Evolutionary conservation across 2,113 vertebrate genomes (phyloP).

Genomic region (Caranx ignobilis): DNA sequence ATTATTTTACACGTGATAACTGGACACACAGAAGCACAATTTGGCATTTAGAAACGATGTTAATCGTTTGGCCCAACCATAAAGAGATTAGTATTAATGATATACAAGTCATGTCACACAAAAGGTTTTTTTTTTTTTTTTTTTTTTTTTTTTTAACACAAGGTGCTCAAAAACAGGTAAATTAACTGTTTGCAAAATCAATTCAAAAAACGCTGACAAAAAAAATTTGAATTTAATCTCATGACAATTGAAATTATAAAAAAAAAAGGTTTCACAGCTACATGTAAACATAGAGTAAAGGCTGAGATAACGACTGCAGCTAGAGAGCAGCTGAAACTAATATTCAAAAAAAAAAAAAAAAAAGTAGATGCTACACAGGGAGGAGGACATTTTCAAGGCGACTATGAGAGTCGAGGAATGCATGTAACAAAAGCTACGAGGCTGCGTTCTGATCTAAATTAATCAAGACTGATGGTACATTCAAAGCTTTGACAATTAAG

Average conservation of each 20-base stretch:
- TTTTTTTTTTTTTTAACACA: neutral
- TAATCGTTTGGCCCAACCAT: constrained; percentile 10
- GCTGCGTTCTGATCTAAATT: neutral
- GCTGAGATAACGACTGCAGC: constrained; percentile 4
- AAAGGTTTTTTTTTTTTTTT: neutral
- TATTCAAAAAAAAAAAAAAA: neutral
- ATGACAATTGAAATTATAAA: constrained; percentile 35
- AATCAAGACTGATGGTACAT: constrained; percentile 50
- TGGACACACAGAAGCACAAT: constrained; percentile 33
- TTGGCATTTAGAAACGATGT: constrained; percentile 49
- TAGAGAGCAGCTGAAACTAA: neutral
- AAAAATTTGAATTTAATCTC: constrained; percentile 35
- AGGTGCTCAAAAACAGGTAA: constrained; percentile 25
- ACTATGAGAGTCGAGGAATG: constrained; percentile 39
- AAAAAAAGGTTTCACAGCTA: constrained; percentile 50
- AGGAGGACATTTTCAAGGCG: constrained; percentile 30
- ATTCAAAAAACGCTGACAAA: neutral
- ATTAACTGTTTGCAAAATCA: constrained; percentile 39
- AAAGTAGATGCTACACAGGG: neutral
- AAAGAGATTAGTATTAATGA: constrained; percentile 13
- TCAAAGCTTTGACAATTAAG: constrained; percentile 74
- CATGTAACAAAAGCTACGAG: neutral
- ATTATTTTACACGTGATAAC: constrained; percentile 14
- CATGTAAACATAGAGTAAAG: constrained; percentile 42
- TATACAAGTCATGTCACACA: constrained; percentile 15